phyloP scores from a whole-genome alignment of 1,140 invertebrate species.

The Drosophila ficusphila region DNA sequence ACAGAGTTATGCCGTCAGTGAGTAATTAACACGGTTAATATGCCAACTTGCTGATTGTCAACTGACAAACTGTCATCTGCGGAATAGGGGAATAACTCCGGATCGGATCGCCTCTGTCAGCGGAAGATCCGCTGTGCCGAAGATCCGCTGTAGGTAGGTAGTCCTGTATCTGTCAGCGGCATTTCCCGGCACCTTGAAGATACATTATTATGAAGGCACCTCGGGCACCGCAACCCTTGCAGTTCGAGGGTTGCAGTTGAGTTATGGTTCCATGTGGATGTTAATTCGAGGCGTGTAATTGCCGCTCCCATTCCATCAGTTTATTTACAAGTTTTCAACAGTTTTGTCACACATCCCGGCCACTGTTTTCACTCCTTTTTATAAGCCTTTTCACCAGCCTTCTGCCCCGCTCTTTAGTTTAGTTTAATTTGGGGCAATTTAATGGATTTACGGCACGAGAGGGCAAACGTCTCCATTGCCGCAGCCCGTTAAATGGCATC shows the following conservation, averaged over 20 bases:
- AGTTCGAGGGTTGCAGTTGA: slow-evolving; percentile 36
- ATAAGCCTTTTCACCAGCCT: slow-evolving; percentile 6
- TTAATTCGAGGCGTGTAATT: slow-evolving; percentile 62
- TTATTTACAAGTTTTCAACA: slow-evolving; percentile 66
- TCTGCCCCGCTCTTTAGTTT: slow-evolving; percentile 22
- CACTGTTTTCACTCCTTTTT: slow-evolving; percentile 7
- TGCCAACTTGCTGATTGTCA: slow-evolving; percentile 36
- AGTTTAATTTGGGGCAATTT: slow-evolving; percentile 55
- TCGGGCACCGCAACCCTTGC: slow-evolving; percentile 16
- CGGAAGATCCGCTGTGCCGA: not conserved
- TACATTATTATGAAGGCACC: slow-evolving; percentile 12
- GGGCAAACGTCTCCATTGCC: slow-evolving; percentile 68
- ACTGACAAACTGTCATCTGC: slow-evolving; percentile 38
- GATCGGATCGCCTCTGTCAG: slow-evolving; percentile 13
- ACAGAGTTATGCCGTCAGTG: slow-evolving; percentile 34
- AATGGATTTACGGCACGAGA: slow-evolving; percentile 64
- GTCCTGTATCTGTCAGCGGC: slow-evolving; percentile 45
- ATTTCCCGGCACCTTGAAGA: slow-evolving; percentile 22
- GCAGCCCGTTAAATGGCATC: slow-evolving; percentile 60
- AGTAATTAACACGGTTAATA: slow-evolving; percentile 56
- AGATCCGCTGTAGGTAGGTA: slow-evolving; percentile 45
- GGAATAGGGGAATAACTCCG: slow-evolving; percentile 18
- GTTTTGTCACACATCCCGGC: slow-evolving; percentile 51
- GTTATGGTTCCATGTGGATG: slow-evolving; percentile 53
- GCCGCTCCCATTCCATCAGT: slow-evolving; percentile 46